Percentiles rank a stretch among this genome's conserved stretches.
These are phyloP conservation scores for Lordiphosa fenestrarum DNA, from an alignment of 2,888 invertebrate genomes.

Conservation along the genomic window DNA sequence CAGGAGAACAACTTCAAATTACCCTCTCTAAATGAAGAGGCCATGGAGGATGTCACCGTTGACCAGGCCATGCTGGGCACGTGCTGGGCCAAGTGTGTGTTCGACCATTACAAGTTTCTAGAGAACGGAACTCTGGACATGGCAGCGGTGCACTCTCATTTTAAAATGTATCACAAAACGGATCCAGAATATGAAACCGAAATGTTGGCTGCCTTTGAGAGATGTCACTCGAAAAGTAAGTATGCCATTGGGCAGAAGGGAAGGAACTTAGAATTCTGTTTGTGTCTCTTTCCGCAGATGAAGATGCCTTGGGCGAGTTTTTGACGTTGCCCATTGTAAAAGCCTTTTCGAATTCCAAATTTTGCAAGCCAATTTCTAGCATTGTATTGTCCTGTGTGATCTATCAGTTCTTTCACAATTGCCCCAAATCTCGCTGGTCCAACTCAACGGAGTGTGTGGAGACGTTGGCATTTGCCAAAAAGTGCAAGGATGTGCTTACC, in stretches of 20 bases:
- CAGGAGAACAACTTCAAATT: conserved; percentile 50
- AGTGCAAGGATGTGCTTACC: conserved; percentile 64
- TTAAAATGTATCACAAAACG: conserved; percentile 34
- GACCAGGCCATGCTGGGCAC: conserved; percentile 50
- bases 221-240: conserved; percentile 56
- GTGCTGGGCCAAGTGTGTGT: conserved; percentile 68
- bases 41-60: conserved; percentile 56
- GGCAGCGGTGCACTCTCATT: conserved; percentile 46
- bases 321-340: conserved; percentile 28
- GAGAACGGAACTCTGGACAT: conserved; percentile 50
- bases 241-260: not conserved
- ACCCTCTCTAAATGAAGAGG: conserved; percentile 56
- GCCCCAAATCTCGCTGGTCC: conserved; percentile 63
- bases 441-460: conserved; percentile 59
- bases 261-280: not conserved
- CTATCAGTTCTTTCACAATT: conserved; percentile 64
- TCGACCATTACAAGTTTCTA: conserved; percentile 51
- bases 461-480: conserved; percentile 55
- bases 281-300: conserved; percentile 35
- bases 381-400: conserved; percentile 66
- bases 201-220: conserved; percentile 57
- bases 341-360: conserved; percentile 21
- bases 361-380: conserved; percentile 56
- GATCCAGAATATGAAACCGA: conserved; percentile 68
- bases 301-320: conserved; percentile 43